phyloP scores from a whole-genome alignment of 1,140 invertebrate genomes.

The Acromyrmex echinatior region DNA sequence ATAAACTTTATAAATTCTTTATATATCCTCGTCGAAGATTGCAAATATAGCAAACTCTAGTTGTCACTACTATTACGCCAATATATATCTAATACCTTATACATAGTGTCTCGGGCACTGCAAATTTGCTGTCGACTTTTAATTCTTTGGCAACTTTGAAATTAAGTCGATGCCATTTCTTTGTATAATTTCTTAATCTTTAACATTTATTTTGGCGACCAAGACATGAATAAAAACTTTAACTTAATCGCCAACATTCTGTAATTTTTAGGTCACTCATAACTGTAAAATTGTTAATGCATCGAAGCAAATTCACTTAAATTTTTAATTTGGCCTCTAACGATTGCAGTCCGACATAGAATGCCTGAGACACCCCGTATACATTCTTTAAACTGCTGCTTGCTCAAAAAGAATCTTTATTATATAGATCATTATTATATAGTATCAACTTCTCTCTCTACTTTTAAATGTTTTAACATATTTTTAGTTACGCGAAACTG shows the following conservation, averaged over 20 bases:
- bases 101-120: constrained; percentile 58
- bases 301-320: constrained; percentile 19
- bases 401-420: constrained; percentile 69
- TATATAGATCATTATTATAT: constrained; percentile 27
- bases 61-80: constrained; percentile 61
- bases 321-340: constrained; percentile 25
- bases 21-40: constrained; percentile 64
- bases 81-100: constrained; percentile 59
- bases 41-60: constrained; percentile 66
- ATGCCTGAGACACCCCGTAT: constrained; percentile 7
- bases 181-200: constrained; percentile 4
- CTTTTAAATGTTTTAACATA: constrained; percentile 62
- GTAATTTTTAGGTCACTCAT: not conserved
- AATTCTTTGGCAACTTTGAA: constrained; percentile 28
- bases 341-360: not conserved
- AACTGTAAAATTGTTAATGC: not conserved
- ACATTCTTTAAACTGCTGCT: constrained; percentile 63
- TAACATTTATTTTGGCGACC: constrained; percentile 2
- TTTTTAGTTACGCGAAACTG: constrained; percentile 64
- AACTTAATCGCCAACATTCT: constrained; percentile 4
- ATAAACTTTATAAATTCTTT: constrained; percentile 61
- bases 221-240: not conserved
- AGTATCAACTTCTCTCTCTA: constrained; percentile 59
- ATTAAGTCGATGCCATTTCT: not conserved
- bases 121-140: not conserved